These are phyloP conservation scores for Diplodus puntazzo DNA, from an alignment of 2,797 vertebrate genomes.

Conservation along the genomic window DNA sequence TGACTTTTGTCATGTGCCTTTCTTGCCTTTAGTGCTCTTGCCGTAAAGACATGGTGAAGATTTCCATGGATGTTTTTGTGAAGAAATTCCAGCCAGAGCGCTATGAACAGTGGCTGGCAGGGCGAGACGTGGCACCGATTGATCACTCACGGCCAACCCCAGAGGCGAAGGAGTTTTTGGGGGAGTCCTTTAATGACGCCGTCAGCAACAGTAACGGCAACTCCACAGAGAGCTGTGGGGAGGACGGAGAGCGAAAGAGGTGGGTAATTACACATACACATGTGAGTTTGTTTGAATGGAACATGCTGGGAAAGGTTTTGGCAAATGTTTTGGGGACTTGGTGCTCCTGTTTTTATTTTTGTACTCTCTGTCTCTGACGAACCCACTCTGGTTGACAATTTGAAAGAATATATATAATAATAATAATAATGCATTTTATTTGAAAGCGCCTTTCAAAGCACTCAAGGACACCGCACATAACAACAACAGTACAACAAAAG, in stretches of 20 bases:
- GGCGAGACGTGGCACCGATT: slow-evolving; percentile 89
- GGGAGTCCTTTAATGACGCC: slow-evolving; percentile 68
- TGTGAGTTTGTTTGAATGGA: not conserved
- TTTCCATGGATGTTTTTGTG: slow-evolving; percentile 99
- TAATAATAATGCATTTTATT: no score
- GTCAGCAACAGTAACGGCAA: slow-evolving; percentile 31
- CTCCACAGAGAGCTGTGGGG: slow-evolving; percentile 55
- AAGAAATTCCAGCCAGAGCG: slow-evolving; percentile 96
- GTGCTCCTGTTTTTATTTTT: no score
- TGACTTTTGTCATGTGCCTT: not conserved
- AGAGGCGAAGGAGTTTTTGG: slow-evolving; percentile 93
- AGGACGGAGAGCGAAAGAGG: slow-evolving; percentile 84
- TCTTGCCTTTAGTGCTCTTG: slow-evolving; percentile 91
- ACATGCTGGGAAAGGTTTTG: not conserved
- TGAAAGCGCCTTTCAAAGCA: no score
- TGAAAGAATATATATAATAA: not conserved
- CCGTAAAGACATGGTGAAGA: slow-evolving; percentile 99
- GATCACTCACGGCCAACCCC: slow-evolving; percentile 93
- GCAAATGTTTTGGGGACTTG: no score
- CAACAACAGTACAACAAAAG: no score
- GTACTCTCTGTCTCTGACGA: no score
- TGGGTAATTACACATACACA: slow-evolving; percentile 47
- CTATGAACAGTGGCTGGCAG: slow-evolving; percentile 94
- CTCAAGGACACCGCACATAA: no score
- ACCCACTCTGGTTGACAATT: not conserved